Evolutionary conservation across 2,797 vertebrate species (phyloP).

Genomic region (Chrysolophus pictus): DNA sequence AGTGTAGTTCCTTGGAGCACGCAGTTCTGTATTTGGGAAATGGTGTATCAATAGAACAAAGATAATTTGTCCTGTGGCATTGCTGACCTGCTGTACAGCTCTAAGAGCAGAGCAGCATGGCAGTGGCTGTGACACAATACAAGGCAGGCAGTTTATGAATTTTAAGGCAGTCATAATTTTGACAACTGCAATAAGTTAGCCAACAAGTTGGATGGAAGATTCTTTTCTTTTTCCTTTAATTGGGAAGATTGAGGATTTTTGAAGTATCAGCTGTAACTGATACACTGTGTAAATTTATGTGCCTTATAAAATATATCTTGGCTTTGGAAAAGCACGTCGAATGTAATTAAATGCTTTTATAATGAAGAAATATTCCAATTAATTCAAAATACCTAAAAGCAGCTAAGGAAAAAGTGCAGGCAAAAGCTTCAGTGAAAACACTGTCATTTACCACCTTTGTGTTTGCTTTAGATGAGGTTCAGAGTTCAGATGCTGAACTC

Average conservation of each 20-base stretch:
- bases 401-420: not conserved
- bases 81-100: not conserved
- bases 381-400: not conserved
- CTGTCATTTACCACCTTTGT: not conserved
- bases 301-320: constrained; percentile 48
- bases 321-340: not conserved
- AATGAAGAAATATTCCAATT: constrained; percentile 14
- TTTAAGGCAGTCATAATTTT: not conserved
- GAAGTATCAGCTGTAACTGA: not conserved
- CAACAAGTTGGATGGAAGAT: not conserved
- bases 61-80: not conserved
- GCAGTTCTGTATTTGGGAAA: not conserved
- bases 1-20: not conserved
- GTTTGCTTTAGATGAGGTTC: not conserved
- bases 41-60: not conserved
- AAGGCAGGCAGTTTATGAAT: not conserved
- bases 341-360: constrained; percentile 36
- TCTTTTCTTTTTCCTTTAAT: not conserved
- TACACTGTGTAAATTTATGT: not conserved
- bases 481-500: not conserved
- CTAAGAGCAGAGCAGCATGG: not conserved
- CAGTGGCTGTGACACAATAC: not conserved
- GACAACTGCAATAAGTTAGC: not conserved
- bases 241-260: not conserved
- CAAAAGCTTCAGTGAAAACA: not conserved